These are phyloP conservation scores for Acyrthosiphon pisum DNA, from an alignment of 1,140 invertebrate genomes.

Conservation along the genomic window DNA sequence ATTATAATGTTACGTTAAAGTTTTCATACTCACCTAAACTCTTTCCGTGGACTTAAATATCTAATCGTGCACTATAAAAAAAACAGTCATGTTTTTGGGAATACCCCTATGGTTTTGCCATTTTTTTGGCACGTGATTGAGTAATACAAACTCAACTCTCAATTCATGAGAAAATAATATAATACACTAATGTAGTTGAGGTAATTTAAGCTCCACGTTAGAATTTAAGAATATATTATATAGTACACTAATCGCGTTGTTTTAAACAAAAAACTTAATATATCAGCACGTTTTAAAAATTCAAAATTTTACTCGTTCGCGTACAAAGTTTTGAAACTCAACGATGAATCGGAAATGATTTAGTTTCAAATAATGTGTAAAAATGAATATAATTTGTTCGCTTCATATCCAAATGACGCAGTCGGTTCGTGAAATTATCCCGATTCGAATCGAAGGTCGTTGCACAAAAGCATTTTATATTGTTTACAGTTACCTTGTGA, in stretches of 20 bases:
- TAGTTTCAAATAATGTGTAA: neutral
- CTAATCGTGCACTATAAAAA: neutral
- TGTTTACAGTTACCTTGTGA: neutral
- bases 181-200: neutral
- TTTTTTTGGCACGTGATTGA: neutral
- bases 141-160: neutral
- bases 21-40: neutral
- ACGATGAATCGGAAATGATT: neutral
- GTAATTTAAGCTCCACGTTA: neutral
- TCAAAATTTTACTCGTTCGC: neutral
- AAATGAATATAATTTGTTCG: neutral
- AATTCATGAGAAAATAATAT: neutral
- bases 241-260: neutral
- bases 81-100: neutral
- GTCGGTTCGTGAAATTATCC: neutral
- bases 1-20: neutral
- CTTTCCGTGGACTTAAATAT: neutral
- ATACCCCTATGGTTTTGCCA: neutral
- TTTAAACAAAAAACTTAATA: neutral
- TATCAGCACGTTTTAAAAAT: neutral
- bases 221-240: neutral
- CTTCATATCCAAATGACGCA: neutral
- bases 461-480: neutral
- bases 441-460: slow-evolving; percentile 1
- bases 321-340: no score